A percentile compares a stretch with the other conserved stretches of the same genome.
phyloP scores from a whole-genome alignment of 2,113 vertebrate genomes.

The Loxodonta africana region DNA sequence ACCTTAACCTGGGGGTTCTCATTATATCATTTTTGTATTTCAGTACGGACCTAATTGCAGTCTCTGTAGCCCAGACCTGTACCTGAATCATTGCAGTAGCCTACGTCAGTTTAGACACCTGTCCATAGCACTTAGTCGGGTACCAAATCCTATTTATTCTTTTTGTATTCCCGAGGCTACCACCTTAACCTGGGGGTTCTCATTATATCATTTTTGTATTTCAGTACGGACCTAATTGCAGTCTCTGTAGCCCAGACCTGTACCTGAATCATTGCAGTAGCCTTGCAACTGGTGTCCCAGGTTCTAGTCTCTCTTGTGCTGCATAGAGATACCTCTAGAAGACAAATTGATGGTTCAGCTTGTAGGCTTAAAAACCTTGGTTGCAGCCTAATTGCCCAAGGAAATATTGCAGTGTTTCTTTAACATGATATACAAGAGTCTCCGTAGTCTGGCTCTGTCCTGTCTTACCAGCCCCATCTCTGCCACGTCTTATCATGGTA shows the following conservation, averaged over 20 bases:
- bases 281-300: not conserved
- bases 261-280: not conserved
- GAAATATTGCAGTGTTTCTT: not conserved
- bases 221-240: not conserved
- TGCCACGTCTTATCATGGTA: not conserved
- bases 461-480: not conserved
- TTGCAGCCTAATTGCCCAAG: not conserved
- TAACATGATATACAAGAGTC: not conserved
- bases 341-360: not conserved
- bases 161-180: not conserved
- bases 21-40: constrained; percentile 20
- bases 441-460: no score
- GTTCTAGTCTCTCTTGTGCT: not conserved
- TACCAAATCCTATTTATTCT: not conserved
- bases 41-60: not conserved
- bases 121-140: not conserved
- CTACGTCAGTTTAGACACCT: not conserved
- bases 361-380: not conserved
- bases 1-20: not conserved
- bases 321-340: not conserved
- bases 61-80: not conserved
- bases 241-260: not conserved
- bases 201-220: constrained; percentile 16
- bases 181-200: not conserved
- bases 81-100: not conserved